Base-by-base conservation (phyloP, 2,797 vertebrate species). In the Hydrocynus forskahlii region DNA sequence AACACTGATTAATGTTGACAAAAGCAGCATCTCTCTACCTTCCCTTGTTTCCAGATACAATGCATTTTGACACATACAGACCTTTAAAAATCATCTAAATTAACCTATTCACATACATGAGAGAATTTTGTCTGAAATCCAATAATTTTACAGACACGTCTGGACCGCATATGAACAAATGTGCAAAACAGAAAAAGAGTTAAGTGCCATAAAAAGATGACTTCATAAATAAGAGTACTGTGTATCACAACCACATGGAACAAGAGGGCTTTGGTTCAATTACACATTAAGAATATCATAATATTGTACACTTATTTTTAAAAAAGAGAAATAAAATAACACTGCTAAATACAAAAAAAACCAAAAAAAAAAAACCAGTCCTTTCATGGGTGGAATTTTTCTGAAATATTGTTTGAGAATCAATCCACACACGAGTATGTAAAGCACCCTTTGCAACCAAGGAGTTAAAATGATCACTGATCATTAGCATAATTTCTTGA, bases 181-280 rank as follows among this genome's bases (percentile, higher is more conserved):
- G 93, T 94, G 93, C 92, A 93, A 94, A 92, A 89, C 66, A 89
- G 80, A 84, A 84, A 86, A 88, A 86, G n/a, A 90, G 54, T 87
- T 92, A 94, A 94, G 93, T 93, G 92, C 92, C 81, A 87, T 74
- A 78, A 82, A 87, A 84, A 85, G 81, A 90, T 71, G 82, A 88
- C 75, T 86, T 91, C 82, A 93, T 95, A 95, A 95, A 95, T 95
- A 94, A 81, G 57, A 79, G 12, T 74, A 77, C 23, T 81, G 62
- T 59, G 21, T 76, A 81, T 77, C 69, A 76, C 66, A 87, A 48
- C 60, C 72, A 84, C 2, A 86, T 57, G 0, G 75, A 45, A 57
- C 35, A 83, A 86, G 86, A 85, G 72, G 84, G 82, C 83, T 81
- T 74, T 63, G 73, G 68, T 81, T 83, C 74, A 75, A 45, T 88